phyloP scores from a whole-genome alignment of 2,797 vertebrate species.

The Mormyrus proboscirostris region DNA sequence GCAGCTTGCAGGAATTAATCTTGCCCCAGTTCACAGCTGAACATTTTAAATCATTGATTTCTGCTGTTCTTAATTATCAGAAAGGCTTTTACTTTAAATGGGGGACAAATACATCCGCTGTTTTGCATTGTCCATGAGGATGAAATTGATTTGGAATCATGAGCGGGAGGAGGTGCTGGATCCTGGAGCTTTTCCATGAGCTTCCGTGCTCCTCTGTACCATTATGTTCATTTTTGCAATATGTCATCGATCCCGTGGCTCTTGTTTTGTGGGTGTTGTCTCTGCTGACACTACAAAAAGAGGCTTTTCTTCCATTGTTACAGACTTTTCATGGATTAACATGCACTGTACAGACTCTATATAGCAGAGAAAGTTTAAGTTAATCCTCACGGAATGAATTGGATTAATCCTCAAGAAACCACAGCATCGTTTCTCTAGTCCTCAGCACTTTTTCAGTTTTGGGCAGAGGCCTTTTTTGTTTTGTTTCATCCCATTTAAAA shows the following conservation, averaged over 20 bases:
- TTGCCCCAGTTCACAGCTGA: slow-evolving; percentile 38
- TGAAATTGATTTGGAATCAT: slow-evolving; percentile 37
- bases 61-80: slow-evolving; percentile 52
- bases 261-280: slow-evolving; percentile 22
- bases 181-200: slow-evolving; percentile 24
- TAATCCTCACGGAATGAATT: slow-evolving; percentile 7
- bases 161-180: slow-evolving; percentile 31
- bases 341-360: neutral
- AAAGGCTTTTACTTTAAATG: slow-evolving; percentile 46
- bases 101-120: slow-evolving; percentile 42
- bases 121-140: slow-evolving; percentile 13
- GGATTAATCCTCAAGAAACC: slow-evolving; percentile 2
- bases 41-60: slow-evolving; percentile 52
- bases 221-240: slow-evolving; percentile 11
- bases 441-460: slow-evolving; percentile 5
- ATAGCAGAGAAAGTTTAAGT: neutral
- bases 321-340: neutral
- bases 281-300: slow-evolving; percentile 28
- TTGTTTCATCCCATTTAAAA: neutral
- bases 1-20: slow-evolving; percentile 55
- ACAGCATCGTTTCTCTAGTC: neutral
- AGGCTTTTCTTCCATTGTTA: slow-evolving; percentile 27
- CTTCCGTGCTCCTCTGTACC: slow-evolving; percentile 21
- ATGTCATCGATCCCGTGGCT: slow-evolving; percentile 14
- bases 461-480: neutral